Evolutionary conservation across 2,113 vertebrate species (phyloP).

Genomic region (Rousettus leschenaultii): DNA sequence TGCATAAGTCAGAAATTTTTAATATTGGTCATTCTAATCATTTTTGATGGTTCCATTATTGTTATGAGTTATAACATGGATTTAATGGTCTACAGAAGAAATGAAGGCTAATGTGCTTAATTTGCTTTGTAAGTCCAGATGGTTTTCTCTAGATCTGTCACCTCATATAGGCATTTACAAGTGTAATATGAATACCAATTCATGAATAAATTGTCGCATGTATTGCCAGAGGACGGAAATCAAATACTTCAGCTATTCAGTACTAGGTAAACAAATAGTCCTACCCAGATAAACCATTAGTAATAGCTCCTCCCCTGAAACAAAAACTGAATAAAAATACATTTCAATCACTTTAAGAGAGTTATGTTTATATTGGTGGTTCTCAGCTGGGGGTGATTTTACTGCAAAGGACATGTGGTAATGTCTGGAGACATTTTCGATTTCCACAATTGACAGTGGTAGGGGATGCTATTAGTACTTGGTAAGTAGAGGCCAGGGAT

Average conservation of each 20-base stretch:
- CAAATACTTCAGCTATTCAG: background rate
- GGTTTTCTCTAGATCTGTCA: background rate
- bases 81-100: background rate
- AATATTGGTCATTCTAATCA: background rate
- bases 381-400: background rate
- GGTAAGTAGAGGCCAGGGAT: background rate
- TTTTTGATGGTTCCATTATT: background rate
- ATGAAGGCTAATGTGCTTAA: background rate
- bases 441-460: background rate
- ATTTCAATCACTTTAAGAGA: background rate
- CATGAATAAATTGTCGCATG: background rate
- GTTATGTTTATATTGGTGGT: background rate
- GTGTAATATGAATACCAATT: background rate
- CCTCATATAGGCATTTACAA: background rate
- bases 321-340: background rate
- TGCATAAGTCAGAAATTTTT: background rate
- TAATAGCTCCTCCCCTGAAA: background rate
- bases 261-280: background rate
- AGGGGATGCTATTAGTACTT: background rate
- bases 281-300: background rate
- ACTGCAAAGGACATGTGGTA: background rate
- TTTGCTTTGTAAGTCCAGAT: background rate
- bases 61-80: background rate
- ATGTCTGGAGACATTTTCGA: background rate
- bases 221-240: background rate